Percentiles rank a stretch among this genome's conserved stretches.
These are phyloP conservation scores for Corydoras maculifer DNA, from an alignment of 2,113 vertebrate genomes.

Conservation along the genomic window DNA sequence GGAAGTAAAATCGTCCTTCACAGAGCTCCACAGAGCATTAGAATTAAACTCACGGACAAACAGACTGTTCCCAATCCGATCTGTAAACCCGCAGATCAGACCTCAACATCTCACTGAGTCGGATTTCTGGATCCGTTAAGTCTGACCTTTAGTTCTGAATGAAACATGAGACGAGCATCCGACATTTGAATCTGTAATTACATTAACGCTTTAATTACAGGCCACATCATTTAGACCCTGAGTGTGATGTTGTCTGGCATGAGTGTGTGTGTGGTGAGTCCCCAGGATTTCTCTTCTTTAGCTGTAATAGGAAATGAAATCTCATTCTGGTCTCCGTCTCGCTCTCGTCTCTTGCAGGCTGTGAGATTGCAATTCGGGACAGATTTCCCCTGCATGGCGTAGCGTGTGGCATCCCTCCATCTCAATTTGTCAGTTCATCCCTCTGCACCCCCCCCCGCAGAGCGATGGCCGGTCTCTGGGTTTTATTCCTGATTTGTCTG, in stretches of 20 bases:
- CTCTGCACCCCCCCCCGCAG: not conserved
- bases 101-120: constrained; percentile 10
- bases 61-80: no score
- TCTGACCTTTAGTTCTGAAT: constrained; percentile 5
- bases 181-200: constrained; percentile 24
- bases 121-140: not conserved
- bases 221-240: constrained; percentile 16
- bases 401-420: constrained; percentile 28
- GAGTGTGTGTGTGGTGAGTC: not conserved
- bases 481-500: no score
- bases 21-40: no score
- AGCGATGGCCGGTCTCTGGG: no score
- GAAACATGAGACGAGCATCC: not conserved
- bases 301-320: constrained; percentile 32
- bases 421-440: constrained; percentile 28
- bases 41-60: no score
- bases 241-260: not conserved
- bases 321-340: constrained; percentile 26
- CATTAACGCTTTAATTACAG: constrained; percentile 13
- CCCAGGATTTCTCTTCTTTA: constrained; percentile 22
- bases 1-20: no score
- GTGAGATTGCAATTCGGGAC: constrained; percentile 18
- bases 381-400: constrained; percentile 16
- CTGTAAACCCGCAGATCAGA: constrained; percentile 10
- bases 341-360: constrained; percentile 12